Percentiles rank a stretch among this genome's conserved stretches.
These are phyloP conservation scores for Odontamblyopus rebecca DNA, from an alignment of 2,797 vertebrate species.

Conservation along the genomic window DNA sequence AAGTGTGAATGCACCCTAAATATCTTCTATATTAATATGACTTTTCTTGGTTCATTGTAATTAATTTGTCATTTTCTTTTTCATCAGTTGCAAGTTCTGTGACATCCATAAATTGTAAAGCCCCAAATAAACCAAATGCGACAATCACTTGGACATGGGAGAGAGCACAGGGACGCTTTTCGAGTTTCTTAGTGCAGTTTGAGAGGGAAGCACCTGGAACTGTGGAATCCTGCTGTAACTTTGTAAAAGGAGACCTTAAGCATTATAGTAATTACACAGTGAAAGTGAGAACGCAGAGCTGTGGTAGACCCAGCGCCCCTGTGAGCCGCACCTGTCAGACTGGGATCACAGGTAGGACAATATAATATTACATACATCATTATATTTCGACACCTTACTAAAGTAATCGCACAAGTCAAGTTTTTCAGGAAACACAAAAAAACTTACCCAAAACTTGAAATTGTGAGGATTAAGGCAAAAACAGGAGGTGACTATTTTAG, in stretches of 20 bases:
- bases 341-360: constrained; percentile 71
- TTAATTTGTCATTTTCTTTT: constrained; percentile 9
- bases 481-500: too few species aligned
- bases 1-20: too few species aligned
- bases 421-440: too few species aligned
- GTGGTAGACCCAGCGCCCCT: constrained; percentile 55
- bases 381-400: background rate
- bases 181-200: constrained; percentile 23
- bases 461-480: too few species aligned
- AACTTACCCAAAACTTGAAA: too few species aligned
- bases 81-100: constrained; percentile 61
- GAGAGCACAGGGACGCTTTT: constrained; percentile 21
- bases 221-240: background rate
- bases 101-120: fast-evolving
- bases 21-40: background rate
- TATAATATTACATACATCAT: background rate
- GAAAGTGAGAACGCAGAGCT: constrained; percentile 59
- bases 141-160: constrained; percentile 51
- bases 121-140: constrained; percentile 32
- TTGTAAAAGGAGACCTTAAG: constrained; percentile 25
- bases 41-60: background rate
- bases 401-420: too few species aligned
- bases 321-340: background rate
- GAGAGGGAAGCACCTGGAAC: fast-evolving
- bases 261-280: constrained; percentile 41